phyloP scores from a whole-genome alignment of 2,113 vertebrate genomes.

The Callithrix jacchus region DNA sequence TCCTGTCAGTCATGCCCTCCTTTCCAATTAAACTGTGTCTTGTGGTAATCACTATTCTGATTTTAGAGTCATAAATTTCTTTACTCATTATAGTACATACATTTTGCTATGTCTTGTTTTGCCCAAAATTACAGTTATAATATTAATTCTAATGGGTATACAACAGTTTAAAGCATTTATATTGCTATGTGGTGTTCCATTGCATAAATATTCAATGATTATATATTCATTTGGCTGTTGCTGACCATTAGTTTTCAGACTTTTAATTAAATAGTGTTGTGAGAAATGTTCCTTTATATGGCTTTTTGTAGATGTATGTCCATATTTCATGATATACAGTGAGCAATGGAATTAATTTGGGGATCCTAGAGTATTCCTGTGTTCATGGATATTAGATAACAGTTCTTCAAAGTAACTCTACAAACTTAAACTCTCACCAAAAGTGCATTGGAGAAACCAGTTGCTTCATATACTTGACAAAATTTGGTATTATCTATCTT shows the following conservation, averaged over 20 bases:
- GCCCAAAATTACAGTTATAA: neutral
- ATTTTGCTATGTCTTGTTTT: neutral
- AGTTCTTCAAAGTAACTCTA: neutral
- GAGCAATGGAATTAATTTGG: neutral
- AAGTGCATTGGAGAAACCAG: neutral
- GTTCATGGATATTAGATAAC: neutral
- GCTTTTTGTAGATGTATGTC: neutral
- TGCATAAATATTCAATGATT: neutral
- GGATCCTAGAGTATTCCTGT: neutral
- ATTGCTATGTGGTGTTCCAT: neutral
- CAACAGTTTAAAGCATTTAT: neutral
- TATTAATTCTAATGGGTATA: neutral
- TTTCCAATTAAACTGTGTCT: neutral
- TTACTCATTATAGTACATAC: neutral
- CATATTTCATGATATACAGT: neutral
- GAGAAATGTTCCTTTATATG: neutral
- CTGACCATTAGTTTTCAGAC: neutral
- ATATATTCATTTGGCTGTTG: neutral
- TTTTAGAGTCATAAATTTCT: neutral
- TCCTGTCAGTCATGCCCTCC: neutral
- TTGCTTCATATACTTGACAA: neutral
- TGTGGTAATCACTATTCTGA: neutral
- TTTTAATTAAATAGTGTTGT: neutral
- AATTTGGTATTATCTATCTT: neutral
- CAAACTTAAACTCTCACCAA: neutral